These are phyloP conservation scores for Phrynocephalus guinanensis DNA, from an alignment of 2,797 vertebrate genomes.

Conservation along the genomic window DNA sequence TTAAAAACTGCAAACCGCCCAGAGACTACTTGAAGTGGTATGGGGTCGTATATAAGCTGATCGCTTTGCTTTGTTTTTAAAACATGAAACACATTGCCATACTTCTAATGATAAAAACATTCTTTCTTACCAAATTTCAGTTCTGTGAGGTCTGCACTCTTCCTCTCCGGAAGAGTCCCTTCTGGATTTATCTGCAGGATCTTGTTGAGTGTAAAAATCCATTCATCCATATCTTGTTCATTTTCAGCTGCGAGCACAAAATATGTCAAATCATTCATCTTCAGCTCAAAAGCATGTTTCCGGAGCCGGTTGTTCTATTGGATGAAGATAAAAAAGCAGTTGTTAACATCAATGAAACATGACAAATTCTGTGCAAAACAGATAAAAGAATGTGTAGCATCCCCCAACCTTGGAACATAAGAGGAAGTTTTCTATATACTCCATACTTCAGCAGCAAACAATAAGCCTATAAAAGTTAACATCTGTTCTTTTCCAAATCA, in stretches of 20 bases:
- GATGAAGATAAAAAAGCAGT: conserved; percentile 49
- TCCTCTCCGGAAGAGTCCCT: conserved; percentile 85
- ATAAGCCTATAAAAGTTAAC: background rate
- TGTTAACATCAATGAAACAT: background rate
- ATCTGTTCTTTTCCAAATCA: rapidly evolving
- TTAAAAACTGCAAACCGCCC: too few species aligned
- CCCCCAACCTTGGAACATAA: background rate
- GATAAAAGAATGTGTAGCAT: background rate
- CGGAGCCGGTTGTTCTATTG: conserved; percentile 93
- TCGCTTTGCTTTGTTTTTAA: too few species aligned
- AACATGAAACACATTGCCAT: background rate
- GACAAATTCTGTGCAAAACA: background rate
- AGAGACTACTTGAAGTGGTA: too few species aligned
- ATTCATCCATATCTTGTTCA: conserved; percentile 98
- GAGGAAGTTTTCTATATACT: background rate
- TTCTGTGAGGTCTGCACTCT: conserved; percentile 91
- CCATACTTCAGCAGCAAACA: background rate
- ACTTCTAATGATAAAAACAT: background rate
- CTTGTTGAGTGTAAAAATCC: conserved; percentile 95
- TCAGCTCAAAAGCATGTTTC: conserved; percentile 96
- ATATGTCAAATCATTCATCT: conserved; percentile 99
- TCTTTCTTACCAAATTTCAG: conserved; percentile 86
- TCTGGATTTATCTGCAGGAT: conserved; percentile 97
- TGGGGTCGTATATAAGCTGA: too few species aligned
- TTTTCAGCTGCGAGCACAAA: conserved; percentile 98